Evolutionary conservation across 1,140 invertebrate species (phyloP).

Genomic region (Lepidurus packardi): DNA sequence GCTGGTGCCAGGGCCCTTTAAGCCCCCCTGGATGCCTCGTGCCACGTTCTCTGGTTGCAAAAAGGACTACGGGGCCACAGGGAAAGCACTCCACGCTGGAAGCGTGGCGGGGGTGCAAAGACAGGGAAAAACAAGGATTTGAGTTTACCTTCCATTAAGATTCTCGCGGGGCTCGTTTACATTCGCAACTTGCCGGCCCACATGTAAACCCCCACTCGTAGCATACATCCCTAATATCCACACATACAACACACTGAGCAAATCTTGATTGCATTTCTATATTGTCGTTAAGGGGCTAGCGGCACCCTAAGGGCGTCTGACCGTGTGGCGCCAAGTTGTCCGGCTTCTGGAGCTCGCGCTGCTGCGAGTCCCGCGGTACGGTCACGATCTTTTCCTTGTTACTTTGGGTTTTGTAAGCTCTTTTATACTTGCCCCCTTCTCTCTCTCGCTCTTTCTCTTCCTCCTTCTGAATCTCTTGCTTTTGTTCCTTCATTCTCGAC

Average conservation of each 20-base stretch:
- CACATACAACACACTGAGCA: background rate
- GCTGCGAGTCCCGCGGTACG: conserved; percentile 19
- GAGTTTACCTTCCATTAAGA: too few species aligned
- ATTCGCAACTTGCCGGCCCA: background rate
- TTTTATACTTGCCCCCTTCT: background rate
- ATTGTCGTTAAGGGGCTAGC: conserved; percentile 18
- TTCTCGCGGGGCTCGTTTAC: too few species aligned
- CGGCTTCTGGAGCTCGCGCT: conserved; percentile 20
- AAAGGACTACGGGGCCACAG: background rate
- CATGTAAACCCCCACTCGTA: background rate
- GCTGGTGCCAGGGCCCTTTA: background rate
- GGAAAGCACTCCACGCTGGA: background rate
- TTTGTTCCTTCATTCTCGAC: conserved; percentile 8
- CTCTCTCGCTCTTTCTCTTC: background rate
- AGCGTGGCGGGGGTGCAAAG: background rate
- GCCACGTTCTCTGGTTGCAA: conserved; percentile 8
- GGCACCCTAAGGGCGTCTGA: conserved; percentile 17
- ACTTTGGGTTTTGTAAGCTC: conserved; percentile 6
- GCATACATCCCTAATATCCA: background rate
- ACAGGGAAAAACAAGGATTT: background rate
- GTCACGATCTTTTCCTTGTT: conserved; percentile 18
- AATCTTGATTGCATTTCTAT: conserved; percentile 13
- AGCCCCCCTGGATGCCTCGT: background rate
- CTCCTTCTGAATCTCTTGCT: background rate
- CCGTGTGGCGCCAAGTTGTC: conserved; percentile 20